Base-by-base conservation (phyloP, 2,797 vertebrate species). In the Syngnathus rostellatus region DNA sequence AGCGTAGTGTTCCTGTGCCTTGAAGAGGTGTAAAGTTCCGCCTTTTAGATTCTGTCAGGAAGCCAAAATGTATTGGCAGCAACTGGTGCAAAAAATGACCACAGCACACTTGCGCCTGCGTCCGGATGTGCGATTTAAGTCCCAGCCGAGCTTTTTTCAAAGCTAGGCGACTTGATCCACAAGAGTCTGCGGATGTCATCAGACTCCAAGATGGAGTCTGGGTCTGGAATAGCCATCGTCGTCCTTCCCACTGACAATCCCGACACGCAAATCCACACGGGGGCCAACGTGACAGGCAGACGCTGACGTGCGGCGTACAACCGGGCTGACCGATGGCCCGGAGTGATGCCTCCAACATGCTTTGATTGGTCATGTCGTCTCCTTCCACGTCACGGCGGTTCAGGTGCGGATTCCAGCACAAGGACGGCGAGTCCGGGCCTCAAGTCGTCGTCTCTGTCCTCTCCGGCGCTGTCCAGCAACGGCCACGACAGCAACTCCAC, bases 391-490 rank as follows among this genome's bases (percentile, higher is more conserved):
- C 41, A 9, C 41, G 10, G 2, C 11, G 41, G 41, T 25, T 46
- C 11, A 98, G 95, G 95, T 85, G 93, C 95, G 1, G 96, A 98
- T 88, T 90, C 93, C 85, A 95, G 95, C 86, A 95, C 96, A 77
- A 92, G 95, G 72, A 99, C 97, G 0, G 95, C 96, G 64, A 99
- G 96, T 64, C 96, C 96, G 3, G 95, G 94, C 23, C 84, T 99
- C 64, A 93, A 87, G 1, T 92, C 92, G 12, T 93, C 93, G 77
- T 88, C 86, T 0, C 82, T 89, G 62, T 86, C 90, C 62, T 85
- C 88, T 0, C 89, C 90, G 6, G 85, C 85, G 16, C 78, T 87
- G 51, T 93, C 94, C 80, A 89, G 85, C 68, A 98, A 98, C 82
- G 95, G 96, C 80, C 81, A 88, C 23, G 89, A 90, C 61, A 85